Evolutionary conservation across 2,797 vertebrate species (phyloP).

Genomic region (Poecilia gillii): DNA sequence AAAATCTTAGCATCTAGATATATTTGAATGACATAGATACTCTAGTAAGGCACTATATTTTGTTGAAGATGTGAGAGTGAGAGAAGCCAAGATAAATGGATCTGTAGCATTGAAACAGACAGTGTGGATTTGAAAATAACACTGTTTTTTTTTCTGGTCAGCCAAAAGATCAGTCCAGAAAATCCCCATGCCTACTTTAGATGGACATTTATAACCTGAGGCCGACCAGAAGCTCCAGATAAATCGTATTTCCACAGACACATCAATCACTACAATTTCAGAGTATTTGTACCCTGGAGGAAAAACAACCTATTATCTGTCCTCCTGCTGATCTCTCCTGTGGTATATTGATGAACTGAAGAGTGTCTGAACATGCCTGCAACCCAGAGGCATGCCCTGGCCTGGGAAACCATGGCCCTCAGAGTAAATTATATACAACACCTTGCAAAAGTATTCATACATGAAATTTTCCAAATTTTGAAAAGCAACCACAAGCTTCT

Average conservation of each 20-base stretch:
- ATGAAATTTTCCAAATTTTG: not conserved
- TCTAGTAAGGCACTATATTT: not conserved
- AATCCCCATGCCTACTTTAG: slow-evolving; percentile 40
- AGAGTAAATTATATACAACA: slow-evolving; percentile 42
- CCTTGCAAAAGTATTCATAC: slow-evolving; percentile 2
- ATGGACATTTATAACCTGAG: slow-evolving; percentile 53
- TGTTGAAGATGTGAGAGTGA: slow-evolving; percentile 12
- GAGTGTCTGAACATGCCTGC: slow-evolving; percentile 52
- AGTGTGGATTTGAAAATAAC: slow-evolving; percentile 43
- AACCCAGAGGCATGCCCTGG: slow-evolving; percentile 29
- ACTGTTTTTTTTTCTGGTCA: slow-evolving; percentile 21
- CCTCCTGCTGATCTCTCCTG: slow-evolving; percentile 43
- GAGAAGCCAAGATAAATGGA: slow-evolving; percentile 53
- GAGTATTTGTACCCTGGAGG: slow-evolving; percentile 49
- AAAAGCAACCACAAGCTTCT: not conserved
- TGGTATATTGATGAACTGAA: slow-evolving; percentile 53
- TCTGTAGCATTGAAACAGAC: slow-evolving; percentile 34
- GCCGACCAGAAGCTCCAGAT: slow-evolving; percentile 46
- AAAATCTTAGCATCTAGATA: not conserved
- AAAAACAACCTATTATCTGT: slow-evolving; percentile 57
- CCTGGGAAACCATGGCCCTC: slow-evolving; percentile 35
- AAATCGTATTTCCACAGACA: slow-evolving; percentile 51
- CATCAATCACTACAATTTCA: slow-evolving; percentile 66
- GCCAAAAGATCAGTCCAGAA: slow-evolving; percentile 48
- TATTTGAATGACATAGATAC: not conserved